Evolutionary conservation across 2,888 invertebrate genomes (phyloP), one percentile per base, ranked within the genome.

Genomic region (Mythimna impura): DNA sequence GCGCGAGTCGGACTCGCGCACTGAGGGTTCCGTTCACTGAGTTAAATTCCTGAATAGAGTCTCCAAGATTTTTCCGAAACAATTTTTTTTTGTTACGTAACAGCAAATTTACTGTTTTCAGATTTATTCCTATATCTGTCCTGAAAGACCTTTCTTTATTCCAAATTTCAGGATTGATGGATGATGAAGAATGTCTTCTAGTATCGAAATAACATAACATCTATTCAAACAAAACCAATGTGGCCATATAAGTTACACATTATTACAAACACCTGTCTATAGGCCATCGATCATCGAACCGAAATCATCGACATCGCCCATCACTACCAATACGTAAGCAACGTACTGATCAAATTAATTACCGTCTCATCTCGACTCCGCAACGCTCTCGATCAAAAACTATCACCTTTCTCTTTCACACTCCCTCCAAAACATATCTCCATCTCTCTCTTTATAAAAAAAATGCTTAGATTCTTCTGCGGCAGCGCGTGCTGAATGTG

Each of bases 321-420:
- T 87, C 92, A 90, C 93, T 93, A 90, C 78, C 83, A 78, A 87
- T 87, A 89, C 90, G 89, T 90, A 91, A 87, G 88, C 89, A 91
- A 91, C 91, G 91, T 93, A 94, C 93, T 94, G 95, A 95, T 95
- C 95, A 95, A 95, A 95, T 96, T 95, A 95, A 95, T 96, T 95
- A 95, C 93, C 90, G 91, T 91, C 93, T 94, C 94, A 94, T 94
- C 94, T 95, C 92, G 89, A 89, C 88, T 86, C 85, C 86, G 88
- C 91, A 89, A 90, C 89, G 91, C 90, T 92, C 91, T 89, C 89
- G 84, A 90, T 90, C 89, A 92, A 94, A 93, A 91, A 91, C 89
- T 84, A 81, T 80, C 82, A 80, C 84, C 86, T 84, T 79, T 90
- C 90, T 91, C 90, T 88, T 85, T 91, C 84, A 80, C 81, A 72